These are phyloP conservation scores for Branchellion lobata DNA, from an alignment of 2,888 invertebrate species.

Conservation along the genomic window DNA sequence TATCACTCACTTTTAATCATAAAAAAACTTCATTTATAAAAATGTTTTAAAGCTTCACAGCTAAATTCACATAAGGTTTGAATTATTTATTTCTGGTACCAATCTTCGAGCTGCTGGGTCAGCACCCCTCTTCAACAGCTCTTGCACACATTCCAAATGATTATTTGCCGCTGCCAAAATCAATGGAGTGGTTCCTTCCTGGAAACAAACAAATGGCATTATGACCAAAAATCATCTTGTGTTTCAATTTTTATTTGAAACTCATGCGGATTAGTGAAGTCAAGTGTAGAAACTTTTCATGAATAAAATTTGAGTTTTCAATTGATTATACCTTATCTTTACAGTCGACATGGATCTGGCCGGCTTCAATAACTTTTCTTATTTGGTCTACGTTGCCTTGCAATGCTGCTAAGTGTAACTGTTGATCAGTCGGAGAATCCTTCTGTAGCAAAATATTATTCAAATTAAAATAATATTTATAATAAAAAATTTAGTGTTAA, in stretches of 20 bases:
- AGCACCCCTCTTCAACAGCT: conserved; percentile 85
- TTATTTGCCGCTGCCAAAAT: conserved; percentile 88
- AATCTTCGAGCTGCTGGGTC: conserved; percentile 80
- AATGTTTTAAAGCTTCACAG: neutral
- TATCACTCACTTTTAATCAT: too few relatives aligned
- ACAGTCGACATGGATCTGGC: conserved; percentile 90
- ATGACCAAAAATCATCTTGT: too few relatives aligned
- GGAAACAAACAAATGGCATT: too few relatives aligned
- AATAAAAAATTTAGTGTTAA: too few relatives aligned
- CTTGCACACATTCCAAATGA: conserved; percentile 80
- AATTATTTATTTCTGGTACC: too few relatives aligned
- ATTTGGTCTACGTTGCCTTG: conserved; percentile 79
- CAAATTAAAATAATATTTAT: too few relatives aligned
- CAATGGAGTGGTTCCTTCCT: conserved; percentile 92
- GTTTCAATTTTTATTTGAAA: too few relatives aligned
- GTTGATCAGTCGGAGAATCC: conserved; percentile 86
- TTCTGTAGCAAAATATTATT: conserved; percentile 48
- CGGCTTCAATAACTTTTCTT: conserved; percentile 80
- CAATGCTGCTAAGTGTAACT: conserved; percentile 85
- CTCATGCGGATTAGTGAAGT: too few relatives aligned
- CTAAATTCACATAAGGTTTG: too few relatives aligned
- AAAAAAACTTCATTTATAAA: too few relatives aligned
- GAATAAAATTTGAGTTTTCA: neutral
- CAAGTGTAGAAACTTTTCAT: neutral
- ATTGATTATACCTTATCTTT: conserved; percentile 76